Evolutionary conservation across 2,888 invertebrate species (phyloP), one percentile per base, ranked within the genome.

Genomic region (Ecdyonurus torrentis): DNA sequence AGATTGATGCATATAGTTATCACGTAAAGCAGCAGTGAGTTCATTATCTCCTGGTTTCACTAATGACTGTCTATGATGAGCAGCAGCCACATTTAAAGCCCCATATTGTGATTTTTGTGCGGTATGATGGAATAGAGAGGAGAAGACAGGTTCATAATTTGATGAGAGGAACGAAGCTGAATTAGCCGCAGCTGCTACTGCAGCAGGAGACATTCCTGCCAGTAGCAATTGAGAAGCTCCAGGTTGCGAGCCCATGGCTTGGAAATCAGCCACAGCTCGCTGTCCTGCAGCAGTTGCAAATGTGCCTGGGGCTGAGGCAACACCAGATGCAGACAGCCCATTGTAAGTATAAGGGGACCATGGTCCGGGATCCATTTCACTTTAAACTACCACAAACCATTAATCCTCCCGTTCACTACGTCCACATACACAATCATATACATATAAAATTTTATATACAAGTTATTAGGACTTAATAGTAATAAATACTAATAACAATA

Each of bases 271-370:
- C 55, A 55, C 55, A 55, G 55, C 22, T 22, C 23, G 60, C 37
- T 24, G 60, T 19, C 25, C 60, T 60, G 60, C 60, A 60, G 60
- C 24, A 24, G 59, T 23, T n/a, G 55, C 55, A n/a, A 55, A 55
- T 7, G 55, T 55, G 55, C 55, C 55, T 22, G 10, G 55, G 19
- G 83, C 78, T 74, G 85, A 78, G 74, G 84, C 81, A 70, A 85
- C 80, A 74, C 84, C 84, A 69, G 84, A 83, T 70, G 83, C 82
- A 69, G 86, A 82, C 76, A 90, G 79, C 72, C 90, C 86, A 79
- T 89, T 89, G 81, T 90, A 90, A 70, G 70, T 69, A 77, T 87
- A 87, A 74, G 85, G 85, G 74, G 85, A 84, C 91, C 91, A 91
- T 79, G 90, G 89, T 79, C 88, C 89, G 37, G 37, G 37, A 37